Base-by-base conservation (phyloP, 2,797 vertebrate species). In the Sebastes reedi region DNA sequence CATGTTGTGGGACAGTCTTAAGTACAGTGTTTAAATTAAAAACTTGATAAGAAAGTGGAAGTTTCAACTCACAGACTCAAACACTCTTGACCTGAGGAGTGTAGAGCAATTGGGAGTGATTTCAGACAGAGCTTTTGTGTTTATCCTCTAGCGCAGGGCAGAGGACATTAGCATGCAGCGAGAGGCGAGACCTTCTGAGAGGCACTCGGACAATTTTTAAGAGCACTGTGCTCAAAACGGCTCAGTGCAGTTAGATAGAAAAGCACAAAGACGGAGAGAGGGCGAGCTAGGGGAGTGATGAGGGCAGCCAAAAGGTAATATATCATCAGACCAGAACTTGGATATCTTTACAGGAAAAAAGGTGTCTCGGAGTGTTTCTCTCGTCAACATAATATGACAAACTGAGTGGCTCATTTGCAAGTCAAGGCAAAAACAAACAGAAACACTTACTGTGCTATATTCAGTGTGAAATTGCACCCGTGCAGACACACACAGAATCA, bases 391-490 rank as follows among this genome's bases (percentile, higher is more conserved):
- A 58, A 68, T 70, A 11, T 58, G 76, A 81, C 67, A 75, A 83
- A 88, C 13, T 25, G 71, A 81, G 69, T 4, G 25, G 69, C 73
- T 87, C 65, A 87, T 90, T 89, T 88, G 83, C 82, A 83, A 87
- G 83, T 88, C 39, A 54, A 79, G 64, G 50, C 67, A 50, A 83
- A 85, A 68, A 80, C 67, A 75, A 90, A 79, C 69, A 14, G 70
- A 81, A 88, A 90, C 80, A 82, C 83, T 81, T 36, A 73, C 82
- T 60, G 67, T 52, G 88, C 67, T 90, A 84, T 91, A 93, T 92
- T 92, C 85, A 72, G 84, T 88, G 89, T 92, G 88, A 95, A 94
- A 92, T 92, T 89, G 67, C 80, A 67, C 72, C 39, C 24, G 8
- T 77, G 50, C 3, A 24, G 55, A 81, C 67, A 50, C 20, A 75